A percentile compares a stretch with the other conserved stretches of the same genome.
Evolutionary conservation across 2,888 invertebrate genomes (phyloP).

Genomic region (Pheosia gnoma): DNA sequence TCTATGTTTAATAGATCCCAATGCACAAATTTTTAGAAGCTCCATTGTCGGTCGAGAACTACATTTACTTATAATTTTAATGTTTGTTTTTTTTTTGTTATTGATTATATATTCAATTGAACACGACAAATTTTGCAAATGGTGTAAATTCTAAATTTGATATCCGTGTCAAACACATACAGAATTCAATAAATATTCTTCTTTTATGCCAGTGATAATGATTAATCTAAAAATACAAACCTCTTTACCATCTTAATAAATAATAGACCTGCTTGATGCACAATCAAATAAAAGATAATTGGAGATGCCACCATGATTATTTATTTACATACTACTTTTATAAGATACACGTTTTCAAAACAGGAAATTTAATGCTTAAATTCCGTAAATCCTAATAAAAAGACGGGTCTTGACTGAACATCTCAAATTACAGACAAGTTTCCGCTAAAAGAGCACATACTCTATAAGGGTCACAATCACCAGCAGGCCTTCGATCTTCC

Average conservation of each 20-base stretch:
- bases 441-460: slow-evolving; percentile 78
- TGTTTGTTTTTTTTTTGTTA: not conserved
- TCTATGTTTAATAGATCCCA: not conserved
- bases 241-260: too few relatives aligned
- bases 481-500: slow-evolving; percentile 96
- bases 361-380: not conserved
- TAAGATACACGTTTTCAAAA: not conserved
- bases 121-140: not conserved
- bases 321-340: too few relatives aligned
- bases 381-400: not conserved
- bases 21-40: not conserved
- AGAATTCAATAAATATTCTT: not conserved
- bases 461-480: slow-evolving; percentile 95
- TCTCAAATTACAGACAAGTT: slow-evolving; percentile 38
- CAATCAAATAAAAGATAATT: not conserved
- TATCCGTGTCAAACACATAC: not conserved
- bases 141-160: slow-evolving; percentile 4
- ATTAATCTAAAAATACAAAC: not conserved
- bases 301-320: not conserved
- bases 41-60: slow-evolving; percentile 2
- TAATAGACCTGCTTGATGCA: too few relatives aligned
- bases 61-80: not conserved
- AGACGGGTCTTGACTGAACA: not conserved
- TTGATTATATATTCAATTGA: not conserved
- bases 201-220: not conserved